Base-by-base conservation (phyloP, 1,140 invertebrate species). In the silkworm (Bombyx mori) region DNA sequence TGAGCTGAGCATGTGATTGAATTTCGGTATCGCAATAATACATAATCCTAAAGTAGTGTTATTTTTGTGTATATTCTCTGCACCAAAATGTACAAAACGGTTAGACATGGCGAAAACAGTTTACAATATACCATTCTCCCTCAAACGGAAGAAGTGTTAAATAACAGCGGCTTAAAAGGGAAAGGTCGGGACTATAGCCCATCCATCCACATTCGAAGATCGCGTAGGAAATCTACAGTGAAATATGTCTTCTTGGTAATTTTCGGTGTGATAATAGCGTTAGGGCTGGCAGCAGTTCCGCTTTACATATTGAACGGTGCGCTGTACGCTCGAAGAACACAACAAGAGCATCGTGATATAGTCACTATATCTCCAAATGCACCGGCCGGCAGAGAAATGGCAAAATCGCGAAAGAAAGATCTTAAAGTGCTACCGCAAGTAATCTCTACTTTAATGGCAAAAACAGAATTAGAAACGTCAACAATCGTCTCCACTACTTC, bases 41-140 rank as follows among this genome's bases (percentile, higher is more conserved):
- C 58, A 42, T 68, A 58, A 60, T 63, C 22, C 1, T 35, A 35
- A 35, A 53, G 70, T 81, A 80, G 78, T 82, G 77, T 72, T 81
- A 72, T 63, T 73, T 72, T 72, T 60, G 69, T 73, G 65, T 63
- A 61, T 67, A 57, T 63, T 66, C 63, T 42, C 61, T 48, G 65
- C 54, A 54, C 66, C 68, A 68, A 89, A 66, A 92, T 93, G 92
- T 93, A 93, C 81, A 93, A 93, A 88, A 93, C 92, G 52, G 92
- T 93, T 71, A 79, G 91, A 57, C 92, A 93, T 73, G 92, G 92
- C 44, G 92, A 93, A 71, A 91, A 92, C 67, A 92, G 91, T 69
- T 87, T 93, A 65, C 92, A 93, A 67, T 93, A 93, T 74, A 92
- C 91, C 46, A 93, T 93, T 65, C 82, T 93, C 45, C 92, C 92